Evolutionary conservation across 1,140 invertebrate species (phyloP).

Genomic region (Gerris buenoi): DNA sequence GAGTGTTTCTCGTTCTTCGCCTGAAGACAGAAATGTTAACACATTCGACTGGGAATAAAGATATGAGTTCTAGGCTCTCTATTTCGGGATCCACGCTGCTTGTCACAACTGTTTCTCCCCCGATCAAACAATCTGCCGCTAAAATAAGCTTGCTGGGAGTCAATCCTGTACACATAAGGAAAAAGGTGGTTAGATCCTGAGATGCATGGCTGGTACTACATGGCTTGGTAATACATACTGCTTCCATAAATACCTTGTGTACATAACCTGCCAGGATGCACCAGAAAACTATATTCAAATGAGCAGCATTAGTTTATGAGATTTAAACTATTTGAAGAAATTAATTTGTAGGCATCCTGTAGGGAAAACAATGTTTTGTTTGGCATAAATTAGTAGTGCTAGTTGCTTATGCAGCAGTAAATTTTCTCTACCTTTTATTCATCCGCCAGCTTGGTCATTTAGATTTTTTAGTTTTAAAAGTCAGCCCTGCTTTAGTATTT

Average conservation of each 20-base stretch:
- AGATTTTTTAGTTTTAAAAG: background rate
- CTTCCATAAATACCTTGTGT: too few species aligned
- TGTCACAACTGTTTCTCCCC: slow-evolving; percentile 20
- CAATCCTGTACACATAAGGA: slow-evolving; percentile 34
- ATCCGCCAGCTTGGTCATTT: background rate
- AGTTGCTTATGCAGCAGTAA: too few species aligned
- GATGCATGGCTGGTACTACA: too few species aligned
- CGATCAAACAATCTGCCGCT: slow-evolving; percentile 34
- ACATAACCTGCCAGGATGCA: too few species aligned
- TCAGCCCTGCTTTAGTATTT: background rate
- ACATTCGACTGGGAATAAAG: slow-evolving; percentile 38
- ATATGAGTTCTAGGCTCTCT: slow-evolving; percentile 40
- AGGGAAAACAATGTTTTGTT: too few species aligned
- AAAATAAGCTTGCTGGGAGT: slow-evolving; percentile 39
- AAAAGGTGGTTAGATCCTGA: too few species aligned
- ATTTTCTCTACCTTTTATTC: background rate
- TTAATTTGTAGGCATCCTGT: too few species aligned
- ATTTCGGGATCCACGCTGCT: slow-evolving; percentile 34
- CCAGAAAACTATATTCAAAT: too few species aligned
- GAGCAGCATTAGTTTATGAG: too few species aligned
- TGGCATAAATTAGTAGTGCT: too few species aligned
- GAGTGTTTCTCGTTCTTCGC: slow-evolving; percentile 32
- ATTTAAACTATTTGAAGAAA: too few species aligned
- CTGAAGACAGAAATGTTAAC: slow-evolving; percentile 40
- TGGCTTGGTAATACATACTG: too few species aligned